Conservation (phyloP, 2,888 invertebrate species). For the Nesidiocoris tenuis region DNA sequence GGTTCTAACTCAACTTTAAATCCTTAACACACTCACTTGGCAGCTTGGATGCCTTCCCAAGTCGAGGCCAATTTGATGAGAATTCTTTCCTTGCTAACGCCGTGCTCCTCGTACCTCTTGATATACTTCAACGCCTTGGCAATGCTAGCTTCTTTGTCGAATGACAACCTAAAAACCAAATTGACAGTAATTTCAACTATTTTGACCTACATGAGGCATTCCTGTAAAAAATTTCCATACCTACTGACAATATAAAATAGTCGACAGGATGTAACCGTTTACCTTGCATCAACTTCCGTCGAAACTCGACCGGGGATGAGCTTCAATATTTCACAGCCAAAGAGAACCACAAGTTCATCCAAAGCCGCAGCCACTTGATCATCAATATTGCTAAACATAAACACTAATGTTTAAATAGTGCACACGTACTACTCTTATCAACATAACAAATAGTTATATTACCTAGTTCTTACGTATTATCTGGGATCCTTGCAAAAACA, state of each 20-base stretch:
- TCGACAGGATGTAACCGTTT: too few species aligned
- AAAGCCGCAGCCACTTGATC: conserved; percentile 81
- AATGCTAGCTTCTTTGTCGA: conserved; percentile 88
- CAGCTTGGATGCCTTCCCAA: conserved; percentile 99
- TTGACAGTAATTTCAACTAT: too few species aligned
- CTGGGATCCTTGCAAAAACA: too few species aligned
- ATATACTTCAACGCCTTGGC: conserved; percentile 83
- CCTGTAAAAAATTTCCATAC: neutral
- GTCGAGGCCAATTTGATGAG: conserved; percentile 97
- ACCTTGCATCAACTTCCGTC: conserved; percentile 94
- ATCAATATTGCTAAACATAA: conserved; percentile 60
- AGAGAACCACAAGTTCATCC: conserved; percentile 92
- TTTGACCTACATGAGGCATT: too few species aligned
- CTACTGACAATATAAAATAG: too few species aligned
- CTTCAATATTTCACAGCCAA: conserved; percentile 95
- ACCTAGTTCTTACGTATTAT: too few species aligned
- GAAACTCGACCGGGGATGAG: conserved; percentile 96
- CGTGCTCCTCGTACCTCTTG: conserved; percentile 82
- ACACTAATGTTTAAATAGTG: too few species aligned
- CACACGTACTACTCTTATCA: too few species aligned
- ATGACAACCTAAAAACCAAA: conserved; percentile 72
- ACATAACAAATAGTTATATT: too few species aligned
- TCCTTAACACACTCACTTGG: too few species aligned
- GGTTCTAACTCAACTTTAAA: too few species aligned
- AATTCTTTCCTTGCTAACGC: conserved; percentile 87